Percentiles rank a stretch among this genome's conserved stretches.
phyloP scores from a whole-genome alignment of 2,888 invertebrate species.

The Syrphus vitripennis region DNA sequence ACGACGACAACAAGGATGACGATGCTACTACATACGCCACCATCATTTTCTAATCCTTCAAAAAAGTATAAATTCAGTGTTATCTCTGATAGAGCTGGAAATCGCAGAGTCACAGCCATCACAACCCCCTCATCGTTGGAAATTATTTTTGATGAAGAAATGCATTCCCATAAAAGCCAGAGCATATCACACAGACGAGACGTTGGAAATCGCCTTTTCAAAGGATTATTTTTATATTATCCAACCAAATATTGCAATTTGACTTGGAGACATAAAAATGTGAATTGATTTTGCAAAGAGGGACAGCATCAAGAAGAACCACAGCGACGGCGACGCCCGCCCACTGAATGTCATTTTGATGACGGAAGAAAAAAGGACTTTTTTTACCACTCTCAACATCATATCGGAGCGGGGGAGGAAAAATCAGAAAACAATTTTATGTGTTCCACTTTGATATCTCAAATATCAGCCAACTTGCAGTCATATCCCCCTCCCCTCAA shows the following conservation, averaged over 20 bases:
- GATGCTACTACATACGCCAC: background rate
- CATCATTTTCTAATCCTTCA: background rate
- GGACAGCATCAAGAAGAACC: background rate
- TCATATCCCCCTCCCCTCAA: constrained; percentile 4
- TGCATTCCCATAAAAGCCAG: background rate
- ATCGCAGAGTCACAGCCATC: background rate
- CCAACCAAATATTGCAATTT: constrained; percentile 50
- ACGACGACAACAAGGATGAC: background rate
- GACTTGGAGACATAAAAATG: constrained; percentile 60
- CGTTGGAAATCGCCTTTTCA: constrained; percentile 48
- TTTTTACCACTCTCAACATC: background rate
- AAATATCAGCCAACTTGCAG: constrained; percentile 65
- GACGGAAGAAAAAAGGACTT: background rate
- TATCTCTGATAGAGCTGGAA: constrained; percentile 5
- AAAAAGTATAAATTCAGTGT: background rate
- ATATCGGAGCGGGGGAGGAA: background rate
- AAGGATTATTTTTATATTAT: constrained; percentile 64
- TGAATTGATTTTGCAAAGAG: constrained; percentile 54
- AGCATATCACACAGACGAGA: background rate
- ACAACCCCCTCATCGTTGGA: background rate
- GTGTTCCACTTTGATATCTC: constrained; percentile 67
- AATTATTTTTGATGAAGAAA: constrained; percentile 27
- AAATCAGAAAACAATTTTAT: constrained; percentile 69
- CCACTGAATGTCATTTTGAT: constrained; percentile 5
- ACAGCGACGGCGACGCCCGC: background rate